Evolutionary conservation across 1,140 invertebrate genomes (phyloP).

Genomic region (Pinna nobilis): DNA sequence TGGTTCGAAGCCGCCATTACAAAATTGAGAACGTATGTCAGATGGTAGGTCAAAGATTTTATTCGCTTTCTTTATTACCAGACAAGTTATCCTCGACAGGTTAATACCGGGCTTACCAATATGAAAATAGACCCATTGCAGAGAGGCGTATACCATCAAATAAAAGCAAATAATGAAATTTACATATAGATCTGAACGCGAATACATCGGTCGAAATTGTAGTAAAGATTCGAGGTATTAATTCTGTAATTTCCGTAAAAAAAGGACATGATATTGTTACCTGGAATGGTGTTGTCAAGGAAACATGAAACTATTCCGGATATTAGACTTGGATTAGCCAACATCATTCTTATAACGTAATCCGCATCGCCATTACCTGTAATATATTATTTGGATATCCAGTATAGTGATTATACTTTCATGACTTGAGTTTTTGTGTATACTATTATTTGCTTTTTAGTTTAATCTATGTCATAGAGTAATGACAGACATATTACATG

Average conservation of each 20-base stretch:
- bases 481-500: no score
- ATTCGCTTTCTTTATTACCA: no score
- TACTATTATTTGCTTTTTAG: background rate
- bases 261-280: constrained; percentile 27
- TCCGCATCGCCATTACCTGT: constrained; percentile 50
- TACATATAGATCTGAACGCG: no score
- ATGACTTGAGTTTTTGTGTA: background rate
- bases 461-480: no score
- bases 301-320: constrained; percentile 71
- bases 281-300: constrained; percentile 73
- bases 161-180: no score
- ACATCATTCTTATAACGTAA: constrained; percentile 45
- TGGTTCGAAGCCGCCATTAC: no score
- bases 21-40: no score
- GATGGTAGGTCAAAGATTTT: no score
- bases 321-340: constrained; percentile 72
- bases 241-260: background rate
- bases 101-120: no score
- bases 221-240: background rate
- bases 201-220: background rate
- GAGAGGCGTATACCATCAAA: no score
- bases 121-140: no score
- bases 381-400: background rate
- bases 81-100: no score
- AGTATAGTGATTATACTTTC: background rate